These are phyloP conservation scores for Spinibarbus caldwelli DNA, from an alignment of 2,797 vertebrate genomes.

Conservation along the genomic window DNA sequence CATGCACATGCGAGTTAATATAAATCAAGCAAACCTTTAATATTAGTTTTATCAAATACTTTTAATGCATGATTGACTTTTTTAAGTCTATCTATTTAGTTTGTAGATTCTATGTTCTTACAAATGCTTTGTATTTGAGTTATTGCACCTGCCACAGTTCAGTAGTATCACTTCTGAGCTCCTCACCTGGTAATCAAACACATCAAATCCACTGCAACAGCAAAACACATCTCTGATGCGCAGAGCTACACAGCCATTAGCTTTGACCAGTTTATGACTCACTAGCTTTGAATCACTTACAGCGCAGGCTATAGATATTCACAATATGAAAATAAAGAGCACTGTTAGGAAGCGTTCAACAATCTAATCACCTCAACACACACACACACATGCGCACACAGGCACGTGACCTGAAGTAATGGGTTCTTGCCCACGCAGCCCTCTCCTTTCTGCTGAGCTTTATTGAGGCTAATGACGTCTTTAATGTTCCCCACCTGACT, in stretches of 20 bases:
- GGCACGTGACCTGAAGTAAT: constrained; percentile 55
- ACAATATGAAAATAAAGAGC: constrained; percentile 42
- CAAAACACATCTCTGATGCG: constrained; percentile 15
- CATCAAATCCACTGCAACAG: not conserved
- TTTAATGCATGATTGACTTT: not conserved
- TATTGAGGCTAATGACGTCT: constrained; percentile 77
- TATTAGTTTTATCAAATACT: not conserved
- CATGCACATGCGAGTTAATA: not conserved
- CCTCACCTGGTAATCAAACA: not conserved
- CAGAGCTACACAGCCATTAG: not conserved
- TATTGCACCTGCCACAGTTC: not conserved
- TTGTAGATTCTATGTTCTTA: not conserved
- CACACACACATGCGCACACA: constrained; percentile 18
- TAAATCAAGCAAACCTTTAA: not conserved
- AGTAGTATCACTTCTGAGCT: constrained; percentile 2
- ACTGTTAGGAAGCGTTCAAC: constrained; percentile 25
- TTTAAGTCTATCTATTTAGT: not conserved
- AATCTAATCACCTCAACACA: constrained; percentile 38
- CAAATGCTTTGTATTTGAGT: not conserved
- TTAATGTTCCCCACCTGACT: constrained; percentile 83
- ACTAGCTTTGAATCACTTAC: constrained; percentile 39
- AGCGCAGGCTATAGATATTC: constrained; percentile 33
- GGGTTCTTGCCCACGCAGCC: constrained; percentile 54
- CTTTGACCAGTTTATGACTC: constrained; percentile 37
- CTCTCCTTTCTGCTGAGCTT: constrained; percentile 58